These are phyloP conservation scores for Eupithecia subumbrata DNA, from an alignment of 2,888 invertebrate genomes.

Conservation along the genomic window DNA sequence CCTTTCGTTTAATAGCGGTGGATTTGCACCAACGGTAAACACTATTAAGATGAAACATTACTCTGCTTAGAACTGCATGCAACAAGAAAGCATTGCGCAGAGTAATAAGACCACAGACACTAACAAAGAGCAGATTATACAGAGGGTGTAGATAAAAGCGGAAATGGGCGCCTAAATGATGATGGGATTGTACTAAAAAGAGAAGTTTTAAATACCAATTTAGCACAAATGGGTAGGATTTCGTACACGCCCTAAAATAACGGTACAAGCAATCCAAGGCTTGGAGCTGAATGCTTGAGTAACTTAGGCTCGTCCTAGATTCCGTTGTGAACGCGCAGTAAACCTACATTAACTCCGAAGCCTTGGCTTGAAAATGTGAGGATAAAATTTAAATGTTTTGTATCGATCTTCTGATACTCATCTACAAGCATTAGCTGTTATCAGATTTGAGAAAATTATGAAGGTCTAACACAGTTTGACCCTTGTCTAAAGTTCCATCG, in stretches of 20 bases:
- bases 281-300: neutral
- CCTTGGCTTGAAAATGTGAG: neutral
- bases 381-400: neutral
- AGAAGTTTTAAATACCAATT: neutral
- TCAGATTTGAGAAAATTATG: slow-evolving; percentile 5
- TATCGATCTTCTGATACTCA: neutral
- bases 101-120: slow-evolving; percentile 10
- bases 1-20: slow-evolving; percentile 11
- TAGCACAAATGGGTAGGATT: neutral
- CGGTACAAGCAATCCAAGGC: neutral
- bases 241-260: slow-evolving; percentile 4
- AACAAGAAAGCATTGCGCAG: slow-evolving; percentile 18
- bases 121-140: slow-evolving; percentile 9
- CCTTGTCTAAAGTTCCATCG: slow-evolving; percentile 29
- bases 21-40: slow-evolving; percentile 23
- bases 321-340: neutral
- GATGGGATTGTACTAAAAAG: neutral
- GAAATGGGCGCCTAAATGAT: slow-evolving; percentile 4
- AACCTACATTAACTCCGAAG: neutral
- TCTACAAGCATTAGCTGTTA: neutral
- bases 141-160: neutral
- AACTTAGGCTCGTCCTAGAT: slow-evolving; percentile 12
- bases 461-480: neutral
- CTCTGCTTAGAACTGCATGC: slow-evolving; percentile 9
- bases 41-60: slow-evolving; percentile 24